Evolutionary conservation across 2,113 vertebrate species (phyloP).

Genomic region (Pachyramphus minor): DNA sequence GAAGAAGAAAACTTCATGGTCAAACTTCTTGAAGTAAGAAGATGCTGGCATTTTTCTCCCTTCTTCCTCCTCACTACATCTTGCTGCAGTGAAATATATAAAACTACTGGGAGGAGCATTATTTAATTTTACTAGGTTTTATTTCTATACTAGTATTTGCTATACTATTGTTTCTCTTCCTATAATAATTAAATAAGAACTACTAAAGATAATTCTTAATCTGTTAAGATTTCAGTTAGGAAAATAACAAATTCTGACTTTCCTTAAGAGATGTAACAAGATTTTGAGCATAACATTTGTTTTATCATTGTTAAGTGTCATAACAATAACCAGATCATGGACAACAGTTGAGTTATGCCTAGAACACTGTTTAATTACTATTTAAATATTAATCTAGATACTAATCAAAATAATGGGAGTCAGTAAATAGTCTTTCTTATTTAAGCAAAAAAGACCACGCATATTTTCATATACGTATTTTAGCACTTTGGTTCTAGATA

Average conservation of each 20-base stretch:
- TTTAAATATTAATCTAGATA: neutral
- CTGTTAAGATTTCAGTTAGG: neutral
- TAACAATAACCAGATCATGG: neutral
- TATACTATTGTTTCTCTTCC: neutral
- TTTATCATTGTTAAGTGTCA: neutral
- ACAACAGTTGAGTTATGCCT: neutral
- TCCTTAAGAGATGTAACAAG: neutral
- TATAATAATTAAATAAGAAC: neutral
- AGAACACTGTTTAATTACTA: neutral
- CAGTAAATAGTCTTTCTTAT: neutral
- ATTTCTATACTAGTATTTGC: neutral
- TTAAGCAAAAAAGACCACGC: neutral
- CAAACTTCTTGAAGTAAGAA: neutral
- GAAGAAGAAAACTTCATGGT: neutral
- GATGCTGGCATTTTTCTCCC: neutral
- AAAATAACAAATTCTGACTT: neutral
- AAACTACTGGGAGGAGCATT: neutral
- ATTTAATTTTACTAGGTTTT: neutral
- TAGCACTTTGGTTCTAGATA: neutral
- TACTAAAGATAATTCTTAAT: neutral
- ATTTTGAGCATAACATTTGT: neutral
- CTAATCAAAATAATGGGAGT: neutral
- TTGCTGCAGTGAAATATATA: neutral
- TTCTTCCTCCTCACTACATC: neutral
- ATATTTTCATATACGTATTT: neutral